These are phyloP conservation scores for Caenorhabditis inopinata DNA, from an alignment of 1,140 invertebrate species.

Conservation along the genomic window DNA sequence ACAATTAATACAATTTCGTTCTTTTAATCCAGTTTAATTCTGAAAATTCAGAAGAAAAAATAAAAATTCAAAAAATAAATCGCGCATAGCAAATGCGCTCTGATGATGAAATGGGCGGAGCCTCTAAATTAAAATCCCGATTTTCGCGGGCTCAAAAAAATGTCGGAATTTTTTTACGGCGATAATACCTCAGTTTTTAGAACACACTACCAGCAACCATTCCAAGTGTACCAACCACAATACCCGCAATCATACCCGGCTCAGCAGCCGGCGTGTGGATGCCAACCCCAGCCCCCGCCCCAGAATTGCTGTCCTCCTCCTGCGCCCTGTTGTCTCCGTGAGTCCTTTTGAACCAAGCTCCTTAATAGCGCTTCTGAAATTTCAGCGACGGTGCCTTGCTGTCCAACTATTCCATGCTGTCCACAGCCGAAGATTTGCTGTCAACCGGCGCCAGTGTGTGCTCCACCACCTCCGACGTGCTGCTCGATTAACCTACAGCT, in stretches of 20 bases:
- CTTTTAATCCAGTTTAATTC: too few species aligned
- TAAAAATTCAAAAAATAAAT: too few species aligned
- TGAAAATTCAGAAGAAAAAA: too few species aligned
- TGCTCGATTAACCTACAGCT: conserved; percentile 19
- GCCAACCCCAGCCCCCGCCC: not conserved
- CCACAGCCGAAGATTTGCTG: conserved; percentile 23
- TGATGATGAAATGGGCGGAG: too few species aligned
- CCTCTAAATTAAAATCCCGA: too few species aligned
- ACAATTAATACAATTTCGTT: too few species aligned
- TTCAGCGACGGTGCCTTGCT: not conserved
- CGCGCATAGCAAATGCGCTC: too few species aligned
- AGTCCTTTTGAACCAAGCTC: not conserved
- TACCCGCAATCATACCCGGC: conserved; percentile 1
- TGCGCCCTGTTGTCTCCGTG: not conserved
- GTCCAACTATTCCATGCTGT: not conserved
- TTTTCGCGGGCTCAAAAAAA: not conserved
- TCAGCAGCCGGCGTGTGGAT: not conserved
- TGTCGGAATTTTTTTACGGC: not conserved
- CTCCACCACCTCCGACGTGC: not conserved
- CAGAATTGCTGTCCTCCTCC: not conserved
- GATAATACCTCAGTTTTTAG: not conserved
- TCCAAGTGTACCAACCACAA: conserved; percentile 4
- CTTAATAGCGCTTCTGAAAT: not conserved
- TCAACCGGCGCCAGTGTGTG: not conserved
- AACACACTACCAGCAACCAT: conserved; percentile 1